Base-by-base conservation (phyloP, 2,113 vertebrate genomes). In the Phasianus colchicus region DNA sequence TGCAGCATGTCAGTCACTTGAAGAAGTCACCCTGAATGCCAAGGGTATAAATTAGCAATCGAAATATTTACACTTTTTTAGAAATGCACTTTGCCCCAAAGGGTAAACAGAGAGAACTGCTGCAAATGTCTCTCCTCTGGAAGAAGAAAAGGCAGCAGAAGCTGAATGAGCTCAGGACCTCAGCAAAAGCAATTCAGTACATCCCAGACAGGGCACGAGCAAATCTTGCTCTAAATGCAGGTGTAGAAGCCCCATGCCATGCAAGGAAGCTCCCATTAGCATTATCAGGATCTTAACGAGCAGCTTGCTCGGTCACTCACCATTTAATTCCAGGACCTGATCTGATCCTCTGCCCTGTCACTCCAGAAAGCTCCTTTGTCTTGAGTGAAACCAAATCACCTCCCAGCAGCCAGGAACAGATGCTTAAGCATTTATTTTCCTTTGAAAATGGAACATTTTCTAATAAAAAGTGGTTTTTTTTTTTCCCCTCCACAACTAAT, bases 51-150 rank as follows among this genome's bases (percentile, higher is more conserved):
- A 86, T 86, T 86, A 92, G 74, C 85, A 61, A 74, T 42, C 1
- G 48, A 87, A 95, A 96, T 86, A 88, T 92, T 96, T 91, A 70
- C 57, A 22, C 40, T 42, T 89, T 42, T 63, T 43, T 36, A 66
- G 81, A 79, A 72, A 76, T 32, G 82, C 54, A 8, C 91, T 86
- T 80, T 50, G 63, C 71, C 92, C 78, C 77, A 38, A 19, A 88
- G 92, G 86, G 47, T 82, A 89, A 95, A 91, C 57, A 92, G 32
- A 74, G 55, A 54, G 45, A 65, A 50, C 14, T 76, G 36, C 27
- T 2, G 11, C 10, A 8, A 8, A 2, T 20, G 45, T 17, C 70
- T 43, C 32, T 55, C 6, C 20, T 42, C 55, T 67, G 52, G 14
- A 13, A 65, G 24, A 50, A 19, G 47, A 78, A 64, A 42, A 81